A percentile compares a stretch with the other conserved stretches of the same genome.
These are phyloP conservation scores for Leuciscus waleckii DNA, from an alignment of 2,797 vertebrate species.

Conservation along the genomic window DNA sequence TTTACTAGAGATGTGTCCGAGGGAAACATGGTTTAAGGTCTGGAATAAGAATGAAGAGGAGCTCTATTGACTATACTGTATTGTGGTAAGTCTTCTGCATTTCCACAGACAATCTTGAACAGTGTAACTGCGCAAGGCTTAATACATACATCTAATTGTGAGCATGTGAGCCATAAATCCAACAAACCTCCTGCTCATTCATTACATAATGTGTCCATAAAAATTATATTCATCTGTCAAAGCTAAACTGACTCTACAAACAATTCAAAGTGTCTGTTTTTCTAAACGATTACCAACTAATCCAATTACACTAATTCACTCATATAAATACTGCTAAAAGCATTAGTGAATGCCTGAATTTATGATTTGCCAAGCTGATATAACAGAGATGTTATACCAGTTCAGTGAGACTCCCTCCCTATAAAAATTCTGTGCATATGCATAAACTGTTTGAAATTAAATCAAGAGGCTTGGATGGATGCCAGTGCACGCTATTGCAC, in stretches of 20 bases:
- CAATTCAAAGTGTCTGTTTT: slow-evolving; percentile 31
- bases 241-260: slow-evolving; percentile 13
- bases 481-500: slow-evolving; percentile 33
- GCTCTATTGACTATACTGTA: not conserved
- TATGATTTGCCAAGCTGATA: slow-evolving; percentile 43
- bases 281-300: slow-evolving; percentile 36
- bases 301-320: slow-evolving; percentile 35
- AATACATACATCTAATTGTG: not conserved
- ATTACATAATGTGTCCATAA: not conserved
- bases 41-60: slow-evolving; percentile 11
- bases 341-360: slow-evolving; percentile 26
- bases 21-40: not conserved
- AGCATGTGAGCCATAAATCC: not conserved
- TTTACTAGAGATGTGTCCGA: not conserved
- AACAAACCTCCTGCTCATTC: not conserved
- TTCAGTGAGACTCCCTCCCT: slow-evolving; percentile 7
- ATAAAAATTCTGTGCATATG: slow-evolving; percentile 30
- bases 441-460: slow-evolving; percentile 47
- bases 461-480: slow-evolving; percentile 21
- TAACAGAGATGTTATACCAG: slow-evolving; percentile 33
- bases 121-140: not conserved
- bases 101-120: not conserved
- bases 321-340: slow-evolving; percentile 31
- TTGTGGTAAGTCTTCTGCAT: not conserved
- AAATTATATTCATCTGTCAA: not conserved